phyloP scores from a whole-genome alignment of 1,140 invertebrate genomes.

The Ectropis grisescens region DNA sequence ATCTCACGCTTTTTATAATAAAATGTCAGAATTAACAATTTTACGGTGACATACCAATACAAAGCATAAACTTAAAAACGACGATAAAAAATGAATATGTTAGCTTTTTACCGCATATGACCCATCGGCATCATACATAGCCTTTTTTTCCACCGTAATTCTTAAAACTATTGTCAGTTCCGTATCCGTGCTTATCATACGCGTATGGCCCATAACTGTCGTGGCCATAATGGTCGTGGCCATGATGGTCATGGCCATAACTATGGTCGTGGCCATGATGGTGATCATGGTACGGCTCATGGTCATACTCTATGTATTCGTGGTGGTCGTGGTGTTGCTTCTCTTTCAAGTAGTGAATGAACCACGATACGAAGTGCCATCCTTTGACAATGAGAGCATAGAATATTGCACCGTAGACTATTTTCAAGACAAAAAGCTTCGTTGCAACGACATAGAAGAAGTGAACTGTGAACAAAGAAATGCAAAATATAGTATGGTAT shows the following conservation, averaged over 20 bases:
- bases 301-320: slow-evolving; percentile 30
- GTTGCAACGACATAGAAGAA: slow-evolving; percentile 52
- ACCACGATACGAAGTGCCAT: slow-evolving; percentile 44
- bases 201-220: slow-evolving; percentile 22
- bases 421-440: slow-evolving; percentile 48
- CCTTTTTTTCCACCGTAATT: too few relatives aligned
- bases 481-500: not conserved
- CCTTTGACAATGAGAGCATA: slow-evolving; percentile 36
- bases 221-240: slow-evolving; percentile 7
- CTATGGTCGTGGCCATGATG: slow-evolving; percentile 9
- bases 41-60: too few relatives aligned
- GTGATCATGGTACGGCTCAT: slow-evolving; percentile 15
- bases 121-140: slow-evolving; percentile 38
- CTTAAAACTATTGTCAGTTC: slow-evolving; percentile 4
- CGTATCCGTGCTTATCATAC: slow-evolving; percentile 17
- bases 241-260: slow-evolving; percentile 9
- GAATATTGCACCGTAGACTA: slow-evolving; percentile 45
- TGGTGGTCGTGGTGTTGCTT: slow-evolving; percentile 29
- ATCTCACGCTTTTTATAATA: too few relatives aligned
- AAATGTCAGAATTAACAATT: too few relatives aligned
- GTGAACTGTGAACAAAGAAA: slow-evolving; percentile 41
- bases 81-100: too few relatives aligned
- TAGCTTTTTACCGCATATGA: slow-evolving; percentile 31
- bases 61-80: too few relatives aligned
- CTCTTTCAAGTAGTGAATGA: slow-evolving; percentile 39